Evolutionary conservation across 2,113 vertebrate genomes (phyloP).

Genomic region (Scomber japonicus): DNA sequence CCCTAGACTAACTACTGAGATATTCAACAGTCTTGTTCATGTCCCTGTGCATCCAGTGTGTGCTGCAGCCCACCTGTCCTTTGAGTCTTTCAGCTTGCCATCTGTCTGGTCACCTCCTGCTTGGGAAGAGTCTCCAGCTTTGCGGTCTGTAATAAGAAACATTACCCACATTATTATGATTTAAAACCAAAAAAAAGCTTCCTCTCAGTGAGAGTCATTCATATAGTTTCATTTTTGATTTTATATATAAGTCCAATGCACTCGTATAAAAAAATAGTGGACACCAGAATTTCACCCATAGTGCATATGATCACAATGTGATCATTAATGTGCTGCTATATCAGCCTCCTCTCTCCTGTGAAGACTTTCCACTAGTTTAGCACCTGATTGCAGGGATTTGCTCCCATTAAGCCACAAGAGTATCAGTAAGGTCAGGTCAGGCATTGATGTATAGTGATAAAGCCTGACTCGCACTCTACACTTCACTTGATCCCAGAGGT

Average conservation of each 20-base stretch:
- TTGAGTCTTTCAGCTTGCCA: constrained; percentile 75
- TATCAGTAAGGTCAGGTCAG: not conserved
- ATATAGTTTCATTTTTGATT: too few species aligned
- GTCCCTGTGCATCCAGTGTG: not conserved
- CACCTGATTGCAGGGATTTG: not conserved
- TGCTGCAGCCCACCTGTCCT: constrained; percentile 78
- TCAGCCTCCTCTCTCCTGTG: not conserved
- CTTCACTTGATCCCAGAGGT: constrained; percentile 1
- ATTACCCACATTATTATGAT: constrained; percentile 1
- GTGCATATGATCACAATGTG: not conserved
- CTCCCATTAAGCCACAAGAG: not conserved
- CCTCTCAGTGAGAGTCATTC: too few species aligned
- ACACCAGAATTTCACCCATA: not conserved
- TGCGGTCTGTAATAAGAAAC: constrained; percentile 75
- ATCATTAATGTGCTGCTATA: not conserved
- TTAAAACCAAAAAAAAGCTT: not conserved
- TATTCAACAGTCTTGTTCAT: not conserved
- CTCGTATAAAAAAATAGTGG: not conserved
- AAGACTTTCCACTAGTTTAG: not conserved
- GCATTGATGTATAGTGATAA: not conserved
- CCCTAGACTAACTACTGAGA: constrained; percentile 8
- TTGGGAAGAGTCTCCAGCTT: constrained; percentile 78
- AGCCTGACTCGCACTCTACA: not conserved
- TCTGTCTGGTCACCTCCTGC: constrained; percentile 79
- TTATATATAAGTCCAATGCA: too few species aligned